Percentiles rank a stretch among this genome's conserved stretches.
Conservation (phyloP, 2,113 vertebrate genomes). For the Brachyhypopomus occidentalis region DNA sequence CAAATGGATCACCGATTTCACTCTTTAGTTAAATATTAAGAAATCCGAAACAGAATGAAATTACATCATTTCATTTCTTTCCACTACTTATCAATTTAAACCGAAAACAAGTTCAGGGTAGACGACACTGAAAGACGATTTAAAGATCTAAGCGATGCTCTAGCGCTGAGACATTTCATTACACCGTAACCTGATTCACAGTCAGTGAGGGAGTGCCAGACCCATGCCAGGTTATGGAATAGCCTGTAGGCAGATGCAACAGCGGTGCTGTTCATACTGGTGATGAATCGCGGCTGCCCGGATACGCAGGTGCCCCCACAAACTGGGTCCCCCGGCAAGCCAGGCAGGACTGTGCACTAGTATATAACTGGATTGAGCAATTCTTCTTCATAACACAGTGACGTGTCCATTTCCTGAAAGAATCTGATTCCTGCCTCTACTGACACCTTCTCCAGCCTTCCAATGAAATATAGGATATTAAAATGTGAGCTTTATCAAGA, state of each 20-base stretch:
- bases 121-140: not conserved
- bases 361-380: conserved; percentile 31
- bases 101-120: not conserved
- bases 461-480: conserved; percentile 41
- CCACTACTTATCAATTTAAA: not conserved
- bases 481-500: not conserved
- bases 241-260: not conserved
- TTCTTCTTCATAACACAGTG: conserved; percentile 39
- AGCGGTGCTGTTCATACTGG: conserved; percentile 32
- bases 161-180: not conserved
- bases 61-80: not conserved
- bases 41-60: not conserved
- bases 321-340: conserved; percentile 17
- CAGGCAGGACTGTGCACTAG: conserved; percentile 8
- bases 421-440: not conserved
- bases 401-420: not conserved
- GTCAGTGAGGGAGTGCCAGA: not conserved
- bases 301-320: conserved; percentile 12
- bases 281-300: conserved; percentile 52
- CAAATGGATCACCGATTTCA: not conserved
- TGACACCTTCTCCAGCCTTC: conserved; percentile 36
- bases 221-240: not conserved
- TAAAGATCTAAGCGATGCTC: not conserved
- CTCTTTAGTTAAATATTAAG: not conserved
- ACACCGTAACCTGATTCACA: not conserved